Evolutionary conservation across 2,113 vertebrate genomes (phyloP).

Genomic region (Salvelinus alpinus): DNA sequence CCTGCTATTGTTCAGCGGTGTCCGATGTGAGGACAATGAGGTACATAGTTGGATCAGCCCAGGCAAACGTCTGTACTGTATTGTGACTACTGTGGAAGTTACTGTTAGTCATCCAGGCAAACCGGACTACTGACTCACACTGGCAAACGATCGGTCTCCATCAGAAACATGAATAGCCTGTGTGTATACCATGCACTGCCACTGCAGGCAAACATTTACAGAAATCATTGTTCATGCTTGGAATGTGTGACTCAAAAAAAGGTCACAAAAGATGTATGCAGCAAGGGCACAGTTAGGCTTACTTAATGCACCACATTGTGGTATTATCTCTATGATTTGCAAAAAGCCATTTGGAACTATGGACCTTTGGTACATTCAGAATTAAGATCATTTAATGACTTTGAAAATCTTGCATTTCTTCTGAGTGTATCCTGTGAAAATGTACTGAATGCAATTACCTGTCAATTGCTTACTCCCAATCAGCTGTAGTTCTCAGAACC

Average conservation of each 20-base stretch:
- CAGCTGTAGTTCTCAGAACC: neutral
- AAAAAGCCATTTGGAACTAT: no score
- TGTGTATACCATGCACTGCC: no score
- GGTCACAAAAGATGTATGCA: no score
- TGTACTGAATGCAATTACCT: neutral
- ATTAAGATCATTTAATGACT: neutral
- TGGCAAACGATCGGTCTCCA: neutral
- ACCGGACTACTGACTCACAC: neutral
- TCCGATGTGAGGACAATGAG: neutral
- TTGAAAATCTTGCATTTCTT: neutral
- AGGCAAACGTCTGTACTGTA: neutral
- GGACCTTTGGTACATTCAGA: no score
- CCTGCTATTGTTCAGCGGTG: neutral
- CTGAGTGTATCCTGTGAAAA: neutral
- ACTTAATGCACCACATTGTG: no score
- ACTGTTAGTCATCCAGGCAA: neutral
- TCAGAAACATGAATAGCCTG: neutral
- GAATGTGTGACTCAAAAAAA: no score
- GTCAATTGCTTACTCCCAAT: neutral
- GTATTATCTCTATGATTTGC: no score
- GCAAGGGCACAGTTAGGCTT: no score
- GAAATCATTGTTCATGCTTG: no score
- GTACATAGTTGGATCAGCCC: neutral
- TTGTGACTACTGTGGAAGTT: neutral
- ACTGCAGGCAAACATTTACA: no score